Conservation (phyloP, 35 echinoderm and acorn worm species). For the Lytechinus pictus region DNA sequence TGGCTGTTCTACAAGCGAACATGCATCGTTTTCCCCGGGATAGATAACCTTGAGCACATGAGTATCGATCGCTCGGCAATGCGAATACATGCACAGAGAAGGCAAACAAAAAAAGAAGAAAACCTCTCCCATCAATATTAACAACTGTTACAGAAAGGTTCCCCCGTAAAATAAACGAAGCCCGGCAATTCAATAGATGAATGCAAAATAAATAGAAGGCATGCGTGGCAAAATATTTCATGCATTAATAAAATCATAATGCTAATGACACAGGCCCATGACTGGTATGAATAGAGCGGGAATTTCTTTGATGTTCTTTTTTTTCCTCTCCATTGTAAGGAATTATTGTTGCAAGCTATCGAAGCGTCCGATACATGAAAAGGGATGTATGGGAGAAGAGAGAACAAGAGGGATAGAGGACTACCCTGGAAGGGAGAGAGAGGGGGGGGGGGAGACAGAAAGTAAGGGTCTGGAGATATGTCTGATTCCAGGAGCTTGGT, state of each 20-base stretch:
- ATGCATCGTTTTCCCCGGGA: background rate
- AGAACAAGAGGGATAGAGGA: no score
- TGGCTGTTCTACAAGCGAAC: background rate
- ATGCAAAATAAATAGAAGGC: constrained; percentile 19
- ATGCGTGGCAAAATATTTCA: constrained; percentile 11
- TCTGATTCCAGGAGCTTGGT: no score
- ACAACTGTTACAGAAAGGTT: background rate
- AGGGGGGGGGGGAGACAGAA: no score
- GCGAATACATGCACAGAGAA: background rate
- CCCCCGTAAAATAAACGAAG: background rate
- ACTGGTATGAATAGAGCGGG: background rate
- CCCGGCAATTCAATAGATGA: background rate
- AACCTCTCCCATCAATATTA: background rate
- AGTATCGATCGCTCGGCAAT: background rate
- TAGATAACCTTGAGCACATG: background rate
- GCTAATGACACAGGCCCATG: background rate
- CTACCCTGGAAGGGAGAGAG: background rate
- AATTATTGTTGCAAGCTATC: background rate
- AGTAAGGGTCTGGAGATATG: no score
- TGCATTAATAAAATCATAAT: constrained; percentile 21
- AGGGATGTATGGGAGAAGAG: background rate
- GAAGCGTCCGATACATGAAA: background rate
- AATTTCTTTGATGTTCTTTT: background rate
- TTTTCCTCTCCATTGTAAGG: background rate
- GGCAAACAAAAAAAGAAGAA: background rate